Percentiles rank a stretch among this genome's conserved stretches.
Evolutionary conservation across 2,888 invertebrate species (phyloP).

Genomic region (Phortica magna): DNA sequence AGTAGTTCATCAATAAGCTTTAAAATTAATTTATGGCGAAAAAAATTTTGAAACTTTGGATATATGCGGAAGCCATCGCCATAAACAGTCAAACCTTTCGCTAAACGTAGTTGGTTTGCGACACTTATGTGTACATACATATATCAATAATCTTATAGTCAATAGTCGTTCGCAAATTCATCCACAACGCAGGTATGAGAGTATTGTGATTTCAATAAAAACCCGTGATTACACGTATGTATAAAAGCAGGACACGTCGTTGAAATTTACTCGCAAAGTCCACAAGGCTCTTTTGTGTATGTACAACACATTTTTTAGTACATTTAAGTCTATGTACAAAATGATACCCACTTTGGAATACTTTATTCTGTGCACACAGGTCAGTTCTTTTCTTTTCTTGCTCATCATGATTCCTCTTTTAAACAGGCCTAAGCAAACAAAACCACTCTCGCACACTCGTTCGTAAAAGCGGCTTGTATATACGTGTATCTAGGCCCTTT

Average conservation of each 20-base stretch:
- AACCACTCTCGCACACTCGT: neutral
- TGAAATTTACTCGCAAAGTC: neutral
- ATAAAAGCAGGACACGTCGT: too few species aligned
- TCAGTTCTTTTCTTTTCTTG: constrained; percentile 3
- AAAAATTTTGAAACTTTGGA: too few species aligned
- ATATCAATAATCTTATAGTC: too few species aligned
- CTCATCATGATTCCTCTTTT: neutral
- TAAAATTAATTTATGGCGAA: neutral
- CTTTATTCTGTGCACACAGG: constrained; percentile 13
- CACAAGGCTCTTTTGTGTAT: neutral
- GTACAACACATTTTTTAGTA: neutral
- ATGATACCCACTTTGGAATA: neutral
- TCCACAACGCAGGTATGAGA: neutral
- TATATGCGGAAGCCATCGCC: too few species aligned
- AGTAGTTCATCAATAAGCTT: too few species aligned
- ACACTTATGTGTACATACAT: too few species aligned
- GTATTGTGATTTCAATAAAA: neutral
- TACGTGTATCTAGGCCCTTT: neutral
- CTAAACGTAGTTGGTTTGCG: too few species aligned
- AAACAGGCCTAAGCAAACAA: neutral
- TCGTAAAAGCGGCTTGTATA: neutral
- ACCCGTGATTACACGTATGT: neutral
- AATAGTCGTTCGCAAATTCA: neutral
- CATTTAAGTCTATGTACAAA: neutral
- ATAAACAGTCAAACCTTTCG: too few species aligned